A percentile compares a stretch with the other conserved stretches of the same genome.
Evolutionary conservation across 1,140 invertebrate species (phyloP).

Genomic region (Bombus terrestris): DNA sequence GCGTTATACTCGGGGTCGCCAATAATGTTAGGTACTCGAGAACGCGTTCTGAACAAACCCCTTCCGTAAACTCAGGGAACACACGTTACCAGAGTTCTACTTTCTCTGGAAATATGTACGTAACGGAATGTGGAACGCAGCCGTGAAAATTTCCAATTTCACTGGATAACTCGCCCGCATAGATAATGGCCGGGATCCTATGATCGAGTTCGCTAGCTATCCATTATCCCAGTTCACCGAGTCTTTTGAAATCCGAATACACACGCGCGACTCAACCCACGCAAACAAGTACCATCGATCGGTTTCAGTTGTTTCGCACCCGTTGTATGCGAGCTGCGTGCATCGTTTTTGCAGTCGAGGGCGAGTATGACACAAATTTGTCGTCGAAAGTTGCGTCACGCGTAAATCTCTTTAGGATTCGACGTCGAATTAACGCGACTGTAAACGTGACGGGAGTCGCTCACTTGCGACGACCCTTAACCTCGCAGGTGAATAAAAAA

Average conservation of each 20-base stretch:
- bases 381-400: not conserved
- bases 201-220: not conserved
- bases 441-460: too few species aligned
- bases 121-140: not conserved
- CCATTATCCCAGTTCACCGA: not conserved
- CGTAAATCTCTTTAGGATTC: not conserved
- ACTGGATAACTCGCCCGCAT: not conserved
- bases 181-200: too few species aligned
- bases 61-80: not conserved
- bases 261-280: too few species aligned
- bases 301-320: not conserved
- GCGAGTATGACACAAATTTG: not conserved
- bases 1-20: not conserved
- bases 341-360: too few species aligned
- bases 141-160: not conserved
- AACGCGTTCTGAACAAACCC: not conserved
- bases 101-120: constrained; percentile 2
- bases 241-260: constrained; percentile 1
- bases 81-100: not conserved
- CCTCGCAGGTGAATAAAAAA: not conserved
- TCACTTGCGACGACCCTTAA: too few species aligned
- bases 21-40: not conserved
- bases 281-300: not conserved
- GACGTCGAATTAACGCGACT: too few species aligned
- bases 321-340: too few species aligned